Evolutionary conservation across 2,888 invertebrate genomes (phyloP), one percentile per base, ranked within the genome.

Genomic region (Eristalis tenax): DNA sequence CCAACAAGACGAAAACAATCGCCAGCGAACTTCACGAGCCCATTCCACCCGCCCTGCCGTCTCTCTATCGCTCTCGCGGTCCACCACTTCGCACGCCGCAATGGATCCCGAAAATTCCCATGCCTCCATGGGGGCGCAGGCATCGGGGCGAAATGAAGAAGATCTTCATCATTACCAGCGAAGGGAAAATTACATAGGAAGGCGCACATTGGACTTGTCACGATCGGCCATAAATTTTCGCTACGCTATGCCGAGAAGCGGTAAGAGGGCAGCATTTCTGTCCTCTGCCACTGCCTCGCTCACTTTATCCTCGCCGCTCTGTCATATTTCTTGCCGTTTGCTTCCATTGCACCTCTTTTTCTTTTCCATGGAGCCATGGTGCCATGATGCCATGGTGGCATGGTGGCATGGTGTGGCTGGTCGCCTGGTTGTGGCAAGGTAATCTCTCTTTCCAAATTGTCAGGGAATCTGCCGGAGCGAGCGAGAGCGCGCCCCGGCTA

Each of bases 151-250:
- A 79, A 87, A 80, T 70, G 75, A 79, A 79, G 81, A 88, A 88
- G 87, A 86, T 82, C 88, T 85, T 83, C 80, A 88, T 81, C 80
- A 87, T 87, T 83, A 87, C 87, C 75, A 79, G 87, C 87, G 87
- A 86, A 81, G 88, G 82, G 89, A 84, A 89, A 89, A 89, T 89
- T 89, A 89, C 85, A 89, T 89, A 89, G 89, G 88, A 89, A 89
- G 88, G 89, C 83, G 87, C 87, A 87, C 87, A 86, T 83, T 81
- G 88, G 88, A 89, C 88, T 89, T 89, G 89, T 89, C 89, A 89
- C 89, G 89, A 89, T 87, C 88, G 82, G 85, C 88, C 89, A 89
- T 89, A 89, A 89, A 89, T 89, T 89, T 89, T 83, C 86, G 75
- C 83, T 87, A 76, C 83, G 85, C 81, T 80, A 35, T 38, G 73